A percentile compares a stretch with the other conserved stretches of the same genome.
phyloP scores from a whole-genome alignment of 2,113 vertebrate species.

The Pungitius pungitius region DNA sequence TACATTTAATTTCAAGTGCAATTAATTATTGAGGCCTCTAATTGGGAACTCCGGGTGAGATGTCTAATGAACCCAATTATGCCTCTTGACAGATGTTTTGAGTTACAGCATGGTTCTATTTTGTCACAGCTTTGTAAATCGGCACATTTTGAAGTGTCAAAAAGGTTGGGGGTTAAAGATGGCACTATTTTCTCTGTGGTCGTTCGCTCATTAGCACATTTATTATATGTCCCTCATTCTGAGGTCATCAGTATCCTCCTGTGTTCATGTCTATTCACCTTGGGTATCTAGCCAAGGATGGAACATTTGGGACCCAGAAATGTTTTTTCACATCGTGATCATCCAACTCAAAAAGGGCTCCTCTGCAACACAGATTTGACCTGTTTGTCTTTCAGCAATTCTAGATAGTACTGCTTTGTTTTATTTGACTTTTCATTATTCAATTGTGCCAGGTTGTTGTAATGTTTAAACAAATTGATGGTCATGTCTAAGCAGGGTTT shows the following conservation, averaged over 20 bases:
- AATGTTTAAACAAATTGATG: not conserved
- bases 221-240: slow-evolving; percentile 66
- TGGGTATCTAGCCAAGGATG: slow-evolving; percentile 59
- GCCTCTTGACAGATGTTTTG: slow-evolving; percentile 95
- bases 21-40: slow-evolving; percentile 98
- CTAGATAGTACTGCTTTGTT: not conserved
- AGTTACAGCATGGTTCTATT: slow-evolving; percentile 54
- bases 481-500: not conserved
- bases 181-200: slow-evolving; percentile 66
- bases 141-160: slow-evolving; percentile 52
- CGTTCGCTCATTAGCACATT: slow-evolving; percentile 70
- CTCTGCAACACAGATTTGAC: slow-evolving; percentile 9
- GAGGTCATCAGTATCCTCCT: slow-evolving; percentile 76
- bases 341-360: slow-evolving; percentile 34
- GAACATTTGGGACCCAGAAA: slow-evolving; percentile 28
- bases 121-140: slow-evolving; percentile 48
- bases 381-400: slow-evolving; percentile 1
- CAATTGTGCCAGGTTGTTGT: no score
- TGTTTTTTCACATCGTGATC: slow-evolving; percentile 11
- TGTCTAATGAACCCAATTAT: slow-evolving; percentile 99
- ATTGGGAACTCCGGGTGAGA: slow-evolving; percentile 90
- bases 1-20: slow-evolving; percentile 98
- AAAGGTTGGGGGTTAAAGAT: slow-evolving; percentile 37
- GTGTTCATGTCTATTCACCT: slow-evolving; percentile 65
- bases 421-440: not conserved